A percentile compares a stretch with the other conserved stretches of the same genome.
These are phyloP conservation scores for Crossocerus cetratus DNA, from an alignment of 2,888 invertebrate genomes.

Conservation along the genomic window DNA sequence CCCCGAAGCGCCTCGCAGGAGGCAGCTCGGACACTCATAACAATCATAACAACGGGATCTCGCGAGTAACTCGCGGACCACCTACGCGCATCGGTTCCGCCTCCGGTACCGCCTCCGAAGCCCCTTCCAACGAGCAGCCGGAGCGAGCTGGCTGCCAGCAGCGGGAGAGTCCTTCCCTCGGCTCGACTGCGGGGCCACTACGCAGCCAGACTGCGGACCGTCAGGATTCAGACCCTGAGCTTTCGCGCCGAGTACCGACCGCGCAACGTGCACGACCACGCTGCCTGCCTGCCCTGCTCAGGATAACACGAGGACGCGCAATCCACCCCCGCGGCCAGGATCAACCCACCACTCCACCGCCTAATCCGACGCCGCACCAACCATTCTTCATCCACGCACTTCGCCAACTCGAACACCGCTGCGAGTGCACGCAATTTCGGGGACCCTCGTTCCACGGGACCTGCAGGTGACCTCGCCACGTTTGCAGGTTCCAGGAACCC, in stretches of 20 bases:
- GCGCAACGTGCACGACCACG: slow-evolving; percentile 70
- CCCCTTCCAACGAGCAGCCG: slow-evolving; percentile 43
- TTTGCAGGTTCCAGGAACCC: not conserved
- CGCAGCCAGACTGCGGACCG: slow-evolving; percentile 77
- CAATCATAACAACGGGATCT: slow-evolving; percentile 75
- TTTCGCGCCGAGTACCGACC: slow-evolving; percentile 61
- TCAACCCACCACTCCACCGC: slow-evolving; percentile 3
- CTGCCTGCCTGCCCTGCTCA: slow-evolving; percentile 43
- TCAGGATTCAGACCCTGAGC: slow-evolving; percentile 69
- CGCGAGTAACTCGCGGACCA: slow-evolving; percentile 75
- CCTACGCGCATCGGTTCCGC: slow-evolving; percentile 75
- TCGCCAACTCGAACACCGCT: too few relatives aligned
- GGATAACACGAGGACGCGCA: slow-evolving; percentile 10
- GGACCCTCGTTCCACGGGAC: not conserved
- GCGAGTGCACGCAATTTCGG: too few relatives aligned
- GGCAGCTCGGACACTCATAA: slow-evolving; percentile 75
- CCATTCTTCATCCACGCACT: not conserved
- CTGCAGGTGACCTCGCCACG: not conserved
- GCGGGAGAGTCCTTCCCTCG: slow-evolving; percentile 63
- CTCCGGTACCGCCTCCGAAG: slow-evolving; percentile 58
- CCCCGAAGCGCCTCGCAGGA: slow-evolving; percentile 64
- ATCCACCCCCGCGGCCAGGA: too few relatives aligned
- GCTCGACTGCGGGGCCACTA: slow-evolving; percentile 68
- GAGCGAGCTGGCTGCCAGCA: slow-evolving; percentile 38
- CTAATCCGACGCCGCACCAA: slow-evolving; percentile 3